Conservation (phyloP, 2,113 vertebrate species). For the Melanocharis versteri region DNA sequence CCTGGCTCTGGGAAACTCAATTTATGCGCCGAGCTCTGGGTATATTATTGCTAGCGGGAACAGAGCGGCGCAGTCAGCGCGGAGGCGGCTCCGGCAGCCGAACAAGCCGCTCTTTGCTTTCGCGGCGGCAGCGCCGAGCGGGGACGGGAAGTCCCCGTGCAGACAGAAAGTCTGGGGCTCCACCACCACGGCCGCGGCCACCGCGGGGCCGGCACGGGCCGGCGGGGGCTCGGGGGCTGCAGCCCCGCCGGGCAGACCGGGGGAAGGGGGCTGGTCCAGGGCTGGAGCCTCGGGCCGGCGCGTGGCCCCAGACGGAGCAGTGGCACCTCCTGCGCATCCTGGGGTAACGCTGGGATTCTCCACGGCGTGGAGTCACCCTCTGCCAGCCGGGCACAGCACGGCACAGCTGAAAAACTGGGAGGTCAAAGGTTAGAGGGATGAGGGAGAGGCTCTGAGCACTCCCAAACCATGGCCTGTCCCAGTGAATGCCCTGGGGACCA, state of each 20-base stretch:
- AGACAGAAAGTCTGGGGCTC: constrained; percentile 74
- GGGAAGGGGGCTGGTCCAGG: accelerated
- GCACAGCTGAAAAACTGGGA: accelerated
- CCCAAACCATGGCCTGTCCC: accelerated
- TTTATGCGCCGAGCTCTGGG: constrained; percentile 52
- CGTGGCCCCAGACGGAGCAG: accelerated
- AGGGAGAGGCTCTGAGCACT: neutral
- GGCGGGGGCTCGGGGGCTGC: neutral
- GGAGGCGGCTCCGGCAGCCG: constrained; percentile 32
- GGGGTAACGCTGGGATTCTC: accelerated
- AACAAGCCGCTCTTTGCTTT: constrained; percentile 69
- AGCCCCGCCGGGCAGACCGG: neutral
- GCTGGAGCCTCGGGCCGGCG: accelerated
- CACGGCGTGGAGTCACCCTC: accelerated
- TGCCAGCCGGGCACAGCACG: accelerated
- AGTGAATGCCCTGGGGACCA: accelerated
- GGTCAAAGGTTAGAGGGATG: neutral
- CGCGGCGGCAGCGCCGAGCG: constrained; percentile 50
- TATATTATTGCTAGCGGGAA: constrained; percentile 63
- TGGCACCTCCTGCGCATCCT: accelerated
- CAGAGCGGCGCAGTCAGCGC: constrained; percentile 55
- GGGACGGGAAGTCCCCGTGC: constrained; percentile 78
- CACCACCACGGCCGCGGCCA: constrained; percentile 6
- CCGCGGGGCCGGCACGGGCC: neutral
- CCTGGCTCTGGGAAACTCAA: constrained; percentile 49